Percentiles rank a stretch among this genome's conserved stretches.
phyloP scores from a whole-genome alignment of 2,113 vertebrate genomes.

The Pipra filicauda region DNA sequence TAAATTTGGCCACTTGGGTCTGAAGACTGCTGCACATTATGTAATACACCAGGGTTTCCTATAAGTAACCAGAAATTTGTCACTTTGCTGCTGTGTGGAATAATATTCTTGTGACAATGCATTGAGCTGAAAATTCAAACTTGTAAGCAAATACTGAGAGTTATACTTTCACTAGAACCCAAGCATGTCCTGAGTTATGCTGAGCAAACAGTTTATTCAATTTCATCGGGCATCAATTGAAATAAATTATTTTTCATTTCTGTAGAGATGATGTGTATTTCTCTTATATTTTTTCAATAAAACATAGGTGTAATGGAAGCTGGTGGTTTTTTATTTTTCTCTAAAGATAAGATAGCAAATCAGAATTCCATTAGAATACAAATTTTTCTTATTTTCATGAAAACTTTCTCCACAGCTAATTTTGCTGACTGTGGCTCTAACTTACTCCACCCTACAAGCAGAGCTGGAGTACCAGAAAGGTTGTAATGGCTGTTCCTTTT shows the following conservation, averaged over 20 bases:
- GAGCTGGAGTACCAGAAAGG: neutral
- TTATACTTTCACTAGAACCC: neutral
- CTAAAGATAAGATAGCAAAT: neutral
- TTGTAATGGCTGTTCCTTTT: neutral
- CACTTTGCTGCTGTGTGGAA: slow-evolving; percentile 34
- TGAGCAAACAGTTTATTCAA: neutral
- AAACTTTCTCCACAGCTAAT: neutral
- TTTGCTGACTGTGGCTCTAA: neutral
- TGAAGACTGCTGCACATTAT: slow-evolving; percentile 18
- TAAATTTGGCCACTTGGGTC: neutral
- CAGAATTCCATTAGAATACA: neutral
- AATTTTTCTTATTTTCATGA: neutral
- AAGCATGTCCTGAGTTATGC: neutral
- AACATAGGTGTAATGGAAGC: neutral
- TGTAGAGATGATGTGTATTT: neutral
- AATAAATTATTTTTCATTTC: neutral
- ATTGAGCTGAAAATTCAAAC: slow-evolving; percentile 16
- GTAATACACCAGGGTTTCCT: slow-evolving; percentile 36
- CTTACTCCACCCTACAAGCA: neutral
- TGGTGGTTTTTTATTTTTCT: neutral
- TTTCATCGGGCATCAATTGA: neutral
- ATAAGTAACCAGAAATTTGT: slow-evolving; percentile 46
- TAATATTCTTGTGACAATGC: slow-evolving; percentile 52
- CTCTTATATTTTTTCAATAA: neutral
- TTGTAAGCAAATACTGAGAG: neutral